Evolutionary conservation across 1,140 invertebrate genomes (phyloP).

Genomic region (Adelges cooleyi): DNA sequence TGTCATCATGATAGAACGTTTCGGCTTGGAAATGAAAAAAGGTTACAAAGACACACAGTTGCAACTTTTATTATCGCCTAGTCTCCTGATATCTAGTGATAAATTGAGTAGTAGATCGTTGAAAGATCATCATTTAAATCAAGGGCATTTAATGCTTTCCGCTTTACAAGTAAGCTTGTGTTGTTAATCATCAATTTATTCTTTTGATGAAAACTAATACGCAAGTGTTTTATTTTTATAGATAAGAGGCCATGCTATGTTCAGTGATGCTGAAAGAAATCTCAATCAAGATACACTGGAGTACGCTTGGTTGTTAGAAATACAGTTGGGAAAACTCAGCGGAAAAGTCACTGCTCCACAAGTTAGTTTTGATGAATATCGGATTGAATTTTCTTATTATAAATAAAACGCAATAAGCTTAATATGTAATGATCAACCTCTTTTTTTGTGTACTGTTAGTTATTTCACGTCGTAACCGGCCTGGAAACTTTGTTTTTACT

Average conservation of each 20-base stretch:
- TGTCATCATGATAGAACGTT: constrained; percentile 73
- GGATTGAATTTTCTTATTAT: too few relatives aligned
- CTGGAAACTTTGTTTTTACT: constrained; percentile 81
- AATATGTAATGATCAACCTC: too few relatives aligned
- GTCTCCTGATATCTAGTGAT: constrained; percentile 67
- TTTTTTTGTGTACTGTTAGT: constrained; percentile 36
- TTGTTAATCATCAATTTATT: constrained; percentile 50
- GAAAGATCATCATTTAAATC: constrained; percentile 65
- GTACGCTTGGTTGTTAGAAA: constrained; percentile 86
- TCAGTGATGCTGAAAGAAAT: constrained; percentile 78
- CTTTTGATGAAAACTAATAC: constrained; percentile 79
- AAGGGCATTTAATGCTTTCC: constrained; percentile 80
- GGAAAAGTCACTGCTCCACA: constrained; percentile 68
- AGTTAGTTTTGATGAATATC: constrained; percentile 30
- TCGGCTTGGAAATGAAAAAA: constrained; percentile 96
- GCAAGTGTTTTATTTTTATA: constrained; percentile 40
- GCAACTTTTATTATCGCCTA: constrained; percentile 80
- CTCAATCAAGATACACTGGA: constrained; percentile 90
- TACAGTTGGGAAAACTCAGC: constrained; percentile 68
- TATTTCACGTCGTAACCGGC: constrained; percentile 74
- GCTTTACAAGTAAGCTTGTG: constrained; percentile 58
- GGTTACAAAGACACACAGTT: constrained; percentile 79
- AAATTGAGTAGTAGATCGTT: constrained; percentile 41
- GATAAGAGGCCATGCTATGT: constrained; percentile 91
- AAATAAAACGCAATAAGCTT: too few relatives aligned